Conservation (phyloP, 2,888 invertebrate genomes). For the Tachystola acroxantha region DNA sequence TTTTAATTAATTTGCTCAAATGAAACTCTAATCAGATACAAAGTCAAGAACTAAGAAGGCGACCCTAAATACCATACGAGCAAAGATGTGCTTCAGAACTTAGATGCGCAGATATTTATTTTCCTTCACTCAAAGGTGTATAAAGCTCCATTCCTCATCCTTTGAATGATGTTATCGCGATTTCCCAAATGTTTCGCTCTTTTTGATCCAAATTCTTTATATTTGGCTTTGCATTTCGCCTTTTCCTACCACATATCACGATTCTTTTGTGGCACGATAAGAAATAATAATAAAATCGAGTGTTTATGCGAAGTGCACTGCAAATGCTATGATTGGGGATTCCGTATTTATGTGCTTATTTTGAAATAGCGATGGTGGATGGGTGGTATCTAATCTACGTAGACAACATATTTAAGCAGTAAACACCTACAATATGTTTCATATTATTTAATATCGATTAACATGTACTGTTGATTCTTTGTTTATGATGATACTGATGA, state of each 20-base stretch:
- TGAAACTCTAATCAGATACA: slow-evolving; percentile 4
- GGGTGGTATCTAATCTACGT: too few relatives aligned
- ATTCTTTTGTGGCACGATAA: slow-evolving; percentile 62
- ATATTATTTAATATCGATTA: too few relatives aligned
- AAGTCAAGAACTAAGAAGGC: not conserved
- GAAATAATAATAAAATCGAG: slow-evolving; percentile 49
- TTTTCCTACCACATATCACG: slow-evolving; percentile 58
- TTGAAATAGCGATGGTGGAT: too few relatives aligned
- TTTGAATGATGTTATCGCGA: slow-evolving; percentile 70
- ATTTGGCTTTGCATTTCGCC: slow-evolving; percentile 56
- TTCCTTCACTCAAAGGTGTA: slow-evolving; percentile 61
- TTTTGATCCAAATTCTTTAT: slow-evolving; percentile 69
- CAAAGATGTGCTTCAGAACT: slow-evolving; percentile 17
- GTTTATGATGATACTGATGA: too few relatives aligned
- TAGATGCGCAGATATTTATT: slow-evolving; percentile 53
- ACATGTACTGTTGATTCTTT: too few relatives aligned
- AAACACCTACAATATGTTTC: too few relatives aligned
- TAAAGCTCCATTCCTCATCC: slow-evolving; percentile 64
- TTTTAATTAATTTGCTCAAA: not conserved
- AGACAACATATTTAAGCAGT: too few relatives aligned
- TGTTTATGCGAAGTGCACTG: slow-evolving; percentile 38
- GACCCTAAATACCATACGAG: slow-evolving; percentile 1
- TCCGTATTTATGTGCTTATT: slow-evolving; percentile 16
- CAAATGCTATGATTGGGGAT: slow-evolving; percentile 22
- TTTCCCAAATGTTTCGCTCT: slow-evolving; percentile 68